Conservation (phyloP, 2,113 vertebrate genomes). For the Ceyx cyanopectus region DNA sequence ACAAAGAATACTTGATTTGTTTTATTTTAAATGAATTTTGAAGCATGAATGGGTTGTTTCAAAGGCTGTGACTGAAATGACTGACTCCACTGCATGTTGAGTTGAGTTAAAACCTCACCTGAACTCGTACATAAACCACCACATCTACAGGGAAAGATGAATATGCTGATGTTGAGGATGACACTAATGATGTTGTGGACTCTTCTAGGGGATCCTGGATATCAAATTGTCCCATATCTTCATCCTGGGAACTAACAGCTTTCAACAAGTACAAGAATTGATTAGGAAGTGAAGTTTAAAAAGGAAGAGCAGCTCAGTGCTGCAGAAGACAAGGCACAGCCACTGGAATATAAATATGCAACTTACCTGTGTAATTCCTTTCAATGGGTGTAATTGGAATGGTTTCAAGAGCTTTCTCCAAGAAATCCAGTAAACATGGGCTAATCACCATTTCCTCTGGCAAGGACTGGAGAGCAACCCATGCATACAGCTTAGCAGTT, state of each 20-base stretch:
- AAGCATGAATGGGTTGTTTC: background rate
- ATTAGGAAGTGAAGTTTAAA: constrained; percentile 3
- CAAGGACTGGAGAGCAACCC: constrained; percentile 96
- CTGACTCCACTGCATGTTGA: background rate
- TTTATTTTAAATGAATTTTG: background rate
- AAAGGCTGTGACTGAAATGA: background rate
- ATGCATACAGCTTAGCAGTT: constrained; percentile 95
- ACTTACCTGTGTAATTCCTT: constrained; percentile 86
- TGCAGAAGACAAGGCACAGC: background rate
- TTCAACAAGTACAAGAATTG: constrained; percentile 47
- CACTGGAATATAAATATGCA: background rate
- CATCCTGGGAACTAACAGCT: constrained; percentile 92
- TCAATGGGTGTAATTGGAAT: constrained; percentile 98
- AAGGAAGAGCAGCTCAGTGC: background rate
- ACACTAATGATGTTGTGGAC: constrained; percentile 93
- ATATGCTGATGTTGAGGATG: constrained; percentile 93
- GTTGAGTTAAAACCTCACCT: constrained; percentile 79
- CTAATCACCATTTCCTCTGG: constrained; percentile 99
- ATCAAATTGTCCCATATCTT: constrained; percentile 96
- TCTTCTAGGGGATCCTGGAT: constrained; percentile 93
- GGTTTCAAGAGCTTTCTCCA: constrained; percentile 97
- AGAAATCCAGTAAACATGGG: constrained; percentile 94
- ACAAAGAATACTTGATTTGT: background rate
- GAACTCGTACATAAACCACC: constrained; percentile 97
- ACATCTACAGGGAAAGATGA: constrained; percentile 98